Evolutionary conservation across 2,888 invertebrate species (phyloP).

Genomic region (Pollenia griseotomentosa): DNA sequence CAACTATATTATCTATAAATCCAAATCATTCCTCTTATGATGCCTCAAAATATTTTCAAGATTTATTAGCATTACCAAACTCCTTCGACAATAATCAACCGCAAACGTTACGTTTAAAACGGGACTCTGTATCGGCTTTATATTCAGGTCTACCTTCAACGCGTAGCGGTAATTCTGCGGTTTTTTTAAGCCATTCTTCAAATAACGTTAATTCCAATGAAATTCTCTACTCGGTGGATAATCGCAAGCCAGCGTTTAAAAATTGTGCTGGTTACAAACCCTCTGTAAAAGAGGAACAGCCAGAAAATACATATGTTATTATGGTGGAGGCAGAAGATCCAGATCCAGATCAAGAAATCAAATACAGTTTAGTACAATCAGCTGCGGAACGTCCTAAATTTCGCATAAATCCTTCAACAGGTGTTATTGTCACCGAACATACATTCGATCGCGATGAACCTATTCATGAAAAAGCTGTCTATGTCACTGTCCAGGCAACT

Average conservation of each 20-base stretch:
- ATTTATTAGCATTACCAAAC: slow-evolving; percentile 34
- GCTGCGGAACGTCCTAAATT: slow-evolving; percentile 91
- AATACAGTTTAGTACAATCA: slow-evolving; percentile 92
- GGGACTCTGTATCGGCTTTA: slow-evolving; percentile 73
- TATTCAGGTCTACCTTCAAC: slow-evolving; percentile 76
- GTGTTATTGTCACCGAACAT: slow-evolving; percentile 91
- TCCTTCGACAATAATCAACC: slow-evolving; percentile 31
- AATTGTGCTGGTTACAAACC: slow-evolving; percentile 93
- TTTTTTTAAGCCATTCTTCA: slow-evolving; percentile 69
- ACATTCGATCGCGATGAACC: slow-evolving; percentile 96
- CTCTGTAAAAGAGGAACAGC: slow-evolving; percentile 91
- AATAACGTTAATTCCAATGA: slow-evolving; percentile 75
- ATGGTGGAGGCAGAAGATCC: slow-evolving; percentile 84
- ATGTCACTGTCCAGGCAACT: slow-evolving; percentile 94
- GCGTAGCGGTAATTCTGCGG: slow-evolving; percentile 73
- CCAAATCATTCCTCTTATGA: slow-evolving; percentile 66
- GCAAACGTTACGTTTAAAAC: slow-evolving; percentile 73
- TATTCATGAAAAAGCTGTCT: slow-evolving; percentile 91
- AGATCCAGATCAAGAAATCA: slow-evolving; percentile 91
- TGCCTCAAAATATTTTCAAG: slow-evolving; percentile 56
- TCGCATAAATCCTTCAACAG: slow-evolving; percentile 90
- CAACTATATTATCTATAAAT: slow-evolving; percentile 43
- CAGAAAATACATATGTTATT: slow-evolving; percentile 90
- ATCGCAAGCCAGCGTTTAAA: slow-evolving; percentile 94
- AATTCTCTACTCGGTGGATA: slow-evolving; percentile 85